Evolutionary conservation across 2,888 invertebrate species (phyloP).

Genomic region (Harpalus rufipes): DNA sequence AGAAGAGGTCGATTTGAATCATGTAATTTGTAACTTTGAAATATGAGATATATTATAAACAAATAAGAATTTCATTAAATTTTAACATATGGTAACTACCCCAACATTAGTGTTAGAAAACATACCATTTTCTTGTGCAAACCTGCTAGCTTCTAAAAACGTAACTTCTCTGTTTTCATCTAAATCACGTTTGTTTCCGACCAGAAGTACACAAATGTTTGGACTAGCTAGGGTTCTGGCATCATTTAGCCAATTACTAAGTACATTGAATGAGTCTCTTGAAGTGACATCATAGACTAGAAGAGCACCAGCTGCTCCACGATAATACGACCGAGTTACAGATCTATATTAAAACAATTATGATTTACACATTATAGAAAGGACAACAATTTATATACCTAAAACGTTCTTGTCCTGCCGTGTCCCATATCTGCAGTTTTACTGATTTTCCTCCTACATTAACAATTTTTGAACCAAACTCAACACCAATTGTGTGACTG

Average conservation of each 20-base stretch:
- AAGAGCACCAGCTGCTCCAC: conserved; percentile 94
- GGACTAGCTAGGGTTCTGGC: conserved; percentile 89
- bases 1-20: too few relatives aligned
- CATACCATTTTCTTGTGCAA: conserved; percentile 91
- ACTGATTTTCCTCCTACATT: conserved; percentile 90
- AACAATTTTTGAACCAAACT: conserved; percentile 92
- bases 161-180: conserved; percentile 90
- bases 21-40: too few relatives aligned
- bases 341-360: conserved; percentile 76
- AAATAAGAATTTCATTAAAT: too few relatives aligned
- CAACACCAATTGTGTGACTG: conserved; percentile 91
- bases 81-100: too few relatives aligned
- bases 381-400: conserved; percentile 74
- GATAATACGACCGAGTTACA: conserved; percentile 88
- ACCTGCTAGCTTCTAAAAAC: conserved; percentile 89
- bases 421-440: conserved; percentile 90
- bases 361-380: conserved; percentile 9
- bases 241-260: conserved; percentile 92
- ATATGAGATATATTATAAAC: too few relatives aligned
- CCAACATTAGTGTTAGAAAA: background rate
- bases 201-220: conserved; percentile 88
- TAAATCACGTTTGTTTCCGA: conserved; percentile 91
- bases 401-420: conserved; percentile 78
- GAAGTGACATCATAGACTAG: conserved; percentile 94
- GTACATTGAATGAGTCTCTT: conserved; percentile 94